Base-by-base conservation (phyloP, 2,797 vertebrate genomes). In the Euphonia xanthogaster region DNA sequence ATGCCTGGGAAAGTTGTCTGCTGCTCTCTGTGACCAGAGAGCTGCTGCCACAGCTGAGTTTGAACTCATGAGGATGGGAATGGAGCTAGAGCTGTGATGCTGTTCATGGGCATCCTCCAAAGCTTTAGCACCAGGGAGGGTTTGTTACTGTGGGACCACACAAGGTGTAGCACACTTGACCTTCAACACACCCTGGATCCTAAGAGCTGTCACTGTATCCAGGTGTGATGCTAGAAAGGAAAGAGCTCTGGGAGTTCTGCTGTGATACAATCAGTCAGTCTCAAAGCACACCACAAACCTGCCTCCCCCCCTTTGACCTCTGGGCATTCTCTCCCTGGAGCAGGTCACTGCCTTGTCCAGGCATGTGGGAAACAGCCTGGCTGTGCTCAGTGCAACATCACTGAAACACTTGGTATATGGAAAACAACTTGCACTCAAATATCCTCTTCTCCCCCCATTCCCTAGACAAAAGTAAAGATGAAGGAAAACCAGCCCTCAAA, bases 61-160 rank as follows among this genome's bases (percentile, higher is more conserved):
- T 63, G 53, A 58, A n/a, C 8, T 51, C 45, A 2, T 1, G 28
- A 21, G 22, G 35, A 40, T 58, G 35, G 22, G 10, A 50, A 60
- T 0, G 1, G 61, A 65, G 33, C n/a, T 37, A 27, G 35, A 74
- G 50, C 25, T 19, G 21, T 1, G 1, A 39, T 24, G 7, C 7
- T 51, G 21, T 19, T 88, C 18, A 67, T 1, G 11, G 23, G 47
- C 24, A 54, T 22, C 62, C 53, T 42, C 53, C 23, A 66, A 72
- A 68, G 54, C 44, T 62, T 48, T 44, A 30, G 28, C 35, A 86
- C 14, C 11, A 50, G 7, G n/a, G 13, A 14, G 8, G 28, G 25
- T 28, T 77, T 70, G 14, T 70, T 58, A 35, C 42, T 14, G 27
- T 14, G 27, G 35, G 37, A 16, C 16, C 21, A 30, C 13, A 30